Evolutionary conservation across 2,113 vertebrate genomes (phyloP).

Genomic region (Mormyrus lacerda): DNA sequence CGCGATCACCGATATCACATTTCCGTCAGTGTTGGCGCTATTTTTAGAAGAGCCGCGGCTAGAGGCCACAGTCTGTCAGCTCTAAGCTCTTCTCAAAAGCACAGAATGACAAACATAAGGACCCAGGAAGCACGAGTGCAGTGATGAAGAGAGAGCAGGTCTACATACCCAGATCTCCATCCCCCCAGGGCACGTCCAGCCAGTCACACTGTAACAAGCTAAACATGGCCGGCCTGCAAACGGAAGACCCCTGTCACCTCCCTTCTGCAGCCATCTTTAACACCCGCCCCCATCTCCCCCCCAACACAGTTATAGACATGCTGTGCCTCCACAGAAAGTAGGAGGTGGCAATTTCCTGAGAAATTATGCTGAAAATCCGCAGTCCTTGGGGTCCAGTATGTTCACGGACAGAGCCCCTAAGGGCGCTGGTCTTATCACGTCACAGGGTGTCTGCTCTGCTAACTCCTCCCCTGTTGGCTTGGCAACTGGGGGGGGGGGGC

Average conservation of each 20-base stretch:
- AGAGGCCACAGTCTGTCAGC: background rate
- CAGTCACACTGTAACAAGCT: constrained; percentile 66
- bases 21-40: background rate
- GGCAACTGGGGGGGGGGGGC: background rate
- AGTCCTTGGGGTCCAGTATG: background rate
- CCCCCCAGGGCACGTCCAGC: constrained; percentile 84
- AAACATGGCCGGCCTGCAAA: constrained; percentile 65
- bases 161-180: constrained; percentile 83
- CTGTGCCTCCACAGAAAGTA: background rate
- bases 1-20: background rate
- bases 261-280: constrained; percentile 22
- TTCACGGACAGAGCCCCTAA: background rate
- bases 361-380: background rate
- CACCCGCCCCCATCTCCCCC: accelerated
- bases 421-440: too few species aligned
- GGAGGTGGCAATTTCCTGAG: background rate
- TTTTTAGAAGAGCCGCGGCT: background rate
- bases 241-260: constrained; percentile 34
- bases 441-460: background rate
- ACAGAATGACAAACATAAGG: background rate
- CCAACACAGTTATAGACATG: background rate
- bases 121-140: background rate
- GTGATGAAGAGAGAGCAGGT: background rate
- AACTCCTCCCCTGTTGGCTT: background rate
- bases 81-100: background rate